Conservation (phyloP, 2,888 invertebrate genomes). For the Caradrina clavipalpis region DNA sequence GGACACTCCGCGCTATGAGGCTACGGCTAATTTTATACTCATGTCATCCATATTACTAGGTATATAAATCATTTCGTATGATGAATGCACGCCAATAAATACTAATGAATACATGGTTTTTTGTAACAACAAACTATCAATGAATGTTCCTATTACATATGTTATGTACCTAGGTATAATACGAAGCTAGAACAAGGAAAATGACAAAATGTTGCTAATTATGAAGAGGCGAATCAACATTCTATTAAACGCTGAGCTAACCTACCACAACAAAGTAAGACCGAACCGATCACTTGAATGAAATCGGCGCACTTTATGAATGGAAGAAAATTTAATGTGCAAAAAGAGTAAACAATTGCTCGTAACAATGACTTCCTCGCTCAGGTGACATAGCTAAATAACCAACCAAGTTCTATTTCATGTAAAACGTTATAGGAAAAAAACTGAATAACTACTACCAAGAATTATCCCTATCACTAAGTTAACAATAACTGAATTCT, state of each 20-base stretch:
- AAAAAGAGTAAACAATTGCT: constrained; percentile 6
- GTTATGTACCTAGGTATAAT: not conserved
- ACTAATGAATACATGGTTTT: not conserved
- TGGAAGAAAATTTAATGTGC: constrained; percentile 18
- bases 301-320: constrained; percentile 8
- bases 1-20: constrained; percentile 1
- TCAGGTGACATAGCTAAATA: constrained; percentile 1
- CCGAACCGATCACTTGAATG: constrained; percentile 11
- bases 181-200: constrained; percentile 2
- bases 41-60: not conserved
- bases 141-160: constrained; percentile 11
- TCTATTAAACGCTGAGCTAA: not conserved
- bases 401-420: constrained; percentile 8
- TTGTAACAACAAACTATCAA: constrained; percentile 8
- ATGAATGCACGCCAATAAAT: not conserved
- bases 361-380: not conserved
- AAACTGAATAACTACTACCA: constrained; percentile 46
- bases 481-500: constrained; percentile 56
- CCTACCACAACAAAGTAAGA: not conserved
- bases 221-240: constrained; percentile 2
- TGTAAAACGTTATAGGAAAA: constrained; percentile 40
- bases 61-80: not conserved
- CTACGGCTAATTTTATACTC: constrained; percentile 6
- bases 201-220: constrained; percentile 10
- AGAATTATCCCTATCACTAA: constrained; percentile 52